Base-by-base conservation (phyloP, 2,113 vertebrate genomes). In the Chaetorhynchus papuensis region DNA sequence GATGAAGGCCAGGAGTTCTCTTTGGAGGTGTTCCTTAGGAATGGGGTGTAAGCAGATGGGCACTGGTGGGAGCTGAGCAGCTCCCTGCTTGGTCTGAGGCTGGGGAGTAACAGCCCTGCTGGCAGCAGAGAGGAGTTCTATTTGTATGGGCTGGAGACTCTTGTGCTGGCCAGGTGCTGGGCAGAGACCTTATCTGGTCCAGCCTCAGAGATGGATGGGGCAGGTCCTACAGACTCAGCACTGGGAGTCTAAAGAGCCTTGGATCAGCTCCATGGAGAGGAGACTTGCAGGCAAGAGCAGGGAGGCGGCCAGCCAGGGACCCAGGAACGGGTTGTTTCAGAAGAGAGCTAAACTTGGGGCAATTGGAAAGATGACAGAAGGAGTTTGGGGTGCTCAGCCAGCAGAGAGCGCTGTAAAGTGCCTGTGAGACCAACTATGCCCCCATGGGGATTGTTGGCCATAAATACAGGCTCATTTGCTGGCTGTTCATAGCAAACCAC, bases 291-390 rank as follows among this genome's bases (percentile, higher is more conserved):
- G 22, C 0, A 7, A 87, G 42, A 65, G 24, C 13, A 77, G 37
- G 13, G 45, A 11, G 16, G 56, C 75, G 16, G 41, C 37, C 37
- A 90, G 27, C 5, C 7, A 11, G 26, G 21, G 20, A 64, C 23
- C 12, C 0, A 1, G n/a, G 22, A 86, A 56, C 1, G 2, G 18
- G 8, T 16, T 70, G 2, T 71, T 57, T 47, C 65, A 59, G 41
- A 7, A 71, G 15, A 47, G 8, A 37, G 7, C 9, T 84, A 26
- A 84, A 33, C 33, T 28, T 47, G 15, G 4, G 15, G 33, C 22
- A 27, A 8, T 16, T 68, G 50, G 54, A 59, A 71, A 64, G 37
- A 41, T 5, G 14, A 22, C 13, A 54, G 37, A 49, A 74, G 33
- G n/a, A 78, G 20, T 30, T 60, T 68, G 35, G 47, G 27, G 27